Evolutionary conservation across 2,888 invertebrate species (phyloP), one percentile per base, ranked within the genome.

Genomic region (Acleris laterana): DNA sequence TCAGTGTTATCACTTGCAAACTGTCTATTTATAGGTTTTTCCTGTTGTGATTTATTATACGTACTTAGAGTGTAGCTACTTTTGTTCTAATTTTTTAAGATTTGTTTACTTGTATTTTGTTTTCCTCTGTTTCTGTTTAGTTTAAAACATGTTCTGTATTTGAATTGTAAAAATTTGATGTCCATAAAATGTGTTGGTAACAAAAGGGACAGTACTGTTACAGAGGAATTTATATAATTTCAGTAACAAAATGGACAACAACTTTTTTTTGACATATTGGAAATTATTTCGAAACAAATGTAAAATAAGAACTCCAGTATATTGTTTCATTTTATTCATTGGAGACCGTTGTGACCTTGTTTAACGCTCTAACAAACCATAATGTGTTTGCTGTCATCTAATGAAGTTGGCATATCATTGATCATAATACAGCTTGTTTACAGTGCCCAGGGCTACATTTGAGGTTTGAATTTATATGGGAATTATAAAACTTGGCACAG

Each of bases 21-120:
- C 71, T 64, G 71, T 72, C 78, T 87, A 85, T 85, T 84, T 84
- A 77, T 84, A 87, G 83, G 63, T 69, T 44, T 44, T 49, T 57
- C 46, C 66, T 57, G 32, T 56, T 38, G 52, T 58, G 25, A 32
- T 50, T 52, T 44, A 28, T 58, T 57, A 7, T 48, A n/a, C 2
- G 0, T 28, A 28, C 28, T 28, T 7, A 28, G 7, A n/a, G 20
- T 5, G 13, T 28, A 46, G 28, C 28, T 5, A 48, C n/a, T 55
- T 19, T 38, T 13, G 9, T 5, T 6, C 22, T 52, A 9, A n/a
- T 22, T 48, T 13, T 19, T 17, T 17, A 17, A 5, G 9, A 7
- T 48, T 11, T 44, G 5, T 46, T n/a, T 3, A 5, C 7, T 16
- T 6, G 2, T 1, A 17, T 46, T 46, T n/a, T 5, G 4, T 46